Evolutionary conservation across 2,888 invertebrate species (phyloP).

Genomic region (Byasa hedistus): DNA sequence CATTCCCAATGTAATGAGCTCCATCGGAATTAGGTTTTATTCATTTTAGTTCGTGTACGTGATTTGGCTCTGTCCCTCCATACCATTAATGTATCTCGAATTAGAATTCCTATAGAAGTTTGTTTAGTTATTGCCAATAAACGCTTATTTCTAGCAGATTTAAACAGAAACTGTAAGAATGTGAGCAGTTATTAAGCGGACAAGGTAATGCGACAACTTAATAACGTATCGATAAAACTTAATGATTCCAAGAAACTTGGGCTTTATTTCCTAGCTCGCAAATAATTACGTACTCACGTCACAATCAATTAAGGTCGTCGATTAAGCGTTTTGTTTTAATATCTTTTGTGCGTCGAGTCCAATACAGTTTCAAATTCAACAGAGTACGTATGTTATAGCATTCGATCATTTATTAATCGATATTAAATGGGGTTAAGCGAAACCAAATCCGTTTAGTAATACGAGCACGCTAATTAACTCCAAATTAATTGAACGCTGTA

Average conservation of each 20-base stretch:
- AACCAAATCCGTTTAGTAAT: constrained; percentile 24
- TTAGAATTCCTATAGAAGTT: constrained; percentile 43
- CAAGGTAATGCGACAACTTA: constrained; percentile 4
- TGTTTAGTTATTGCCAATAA: constrained; percentile 35
- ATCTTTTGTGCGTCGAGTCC: constrained; percentile 28
- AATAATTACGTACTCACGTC: constrained; percentile 14
- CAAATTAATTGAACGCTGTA: not conserved
- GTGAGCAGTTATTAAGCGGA: not conserved
- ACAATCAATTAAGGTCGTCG: constrained; percentile 32
- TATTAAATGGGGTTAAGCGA: constrained; percentile 22
- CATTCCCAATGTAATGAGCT: constrained; percentile 55
- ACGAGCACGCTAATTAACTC: constrained; percentile 13
- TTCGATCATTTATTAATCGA: constrained; percentile 24
- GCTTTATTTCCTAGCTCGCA: constrained; percentile 13
- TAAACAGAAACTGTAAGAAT: constrained; percentile 3
- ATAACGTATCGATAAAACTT: constrained; percentile 6
- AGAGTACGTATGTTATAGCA: constrained; percentile 7
- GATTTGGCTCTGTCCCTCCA: constrained; percentile 55
- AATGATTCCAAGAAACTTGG: constrained; percentile 11
- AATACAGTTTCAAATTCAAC: constrained; percentile 22
- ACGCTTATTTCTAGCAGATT: constrained; percentile 9
- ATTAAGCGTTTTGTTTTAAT: constrained; percentile 28
- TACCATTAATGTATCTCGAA: constrained; percentile 46
- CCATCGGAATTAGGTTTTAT: constrained; percentile 63
- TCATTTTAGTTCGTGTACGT: constrained; percentile 64